phyloP scores from a whole-genome alignment of 2,113 vertebrate genomes.

The Isichthys henryi region DNA sequence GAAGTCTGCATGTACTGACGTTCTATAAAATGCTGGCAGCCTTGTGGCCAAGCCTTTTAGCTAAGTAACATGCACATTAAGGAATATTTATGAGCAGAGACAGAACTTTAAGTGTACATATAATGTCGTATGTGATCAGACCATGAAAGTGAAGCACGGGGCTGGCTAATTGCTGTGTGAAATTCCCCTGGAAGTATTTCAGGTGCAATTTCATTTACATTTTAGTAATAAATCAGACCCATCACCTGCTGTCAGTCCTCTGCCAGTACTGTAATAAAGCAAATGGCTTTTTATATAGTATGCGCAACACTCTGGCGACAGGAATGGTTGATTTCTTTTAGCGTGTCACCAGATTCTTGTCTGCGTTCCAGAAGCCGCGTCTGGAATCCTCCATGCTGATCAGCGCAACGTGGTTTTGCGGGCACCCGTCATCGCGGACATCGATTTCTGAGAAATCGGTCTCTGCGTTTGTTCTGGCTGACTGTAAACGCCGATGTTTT shows the following conservation, averaged over 20 bases:
- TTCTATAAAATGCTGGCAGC: background rate
- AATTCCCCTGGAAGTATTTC: background rate
- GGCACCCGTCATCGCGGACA: background rate
- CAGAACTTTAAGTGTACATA: background rate
- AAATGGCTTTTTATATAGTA: slow-evolving; percentile 3
- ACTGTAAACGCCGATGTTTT: background rate
- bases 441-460: background rate
- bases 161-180: background rate
- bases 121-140: background rate
- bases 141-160: too few relatives aligned
- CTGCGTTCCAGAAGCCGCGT: background rate
- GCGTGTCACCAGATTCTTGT: background rate
- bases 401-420: too few relatives aligned
- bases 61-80: background rate
- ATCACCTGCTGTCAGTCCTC: background rate
- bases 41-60: background rate
- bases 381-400: background rate
- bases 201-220: background rate
- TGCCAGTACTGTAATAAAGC: background rate
- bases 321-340: background rate
- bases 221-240: background rate
- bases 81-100: background rate
- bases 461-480: background rate
- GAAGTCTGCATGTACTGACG: background rate
- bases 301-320: background rate